phyloP scores from a whole-genome alignment of 2,113 vertebrate species.

The Aythya baeri region DNA sequence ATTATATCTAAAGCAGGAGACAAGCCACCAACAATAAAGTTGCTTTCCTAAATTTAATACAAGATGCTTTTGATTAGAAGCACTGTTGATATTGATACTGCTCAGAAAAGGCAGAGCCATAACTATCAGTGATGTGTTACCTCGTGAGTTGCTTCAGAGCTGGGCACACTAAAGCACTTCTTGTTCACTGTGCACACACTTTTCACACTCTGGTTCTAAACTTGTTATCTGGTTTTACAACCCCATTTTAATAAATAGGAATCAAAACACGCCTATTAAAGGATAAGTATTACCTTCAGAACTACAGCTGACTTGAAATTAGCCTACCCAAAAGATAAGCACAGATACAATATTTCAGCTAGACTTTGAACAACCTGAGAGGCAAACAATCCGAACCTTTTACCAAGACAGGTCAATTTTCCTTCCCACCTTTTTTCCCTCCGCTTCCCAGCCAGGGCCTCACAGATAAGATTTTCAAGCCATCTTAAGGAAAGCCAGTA shows the following conservation, averaged over 20 bases:
- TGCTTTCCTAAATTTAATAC: background rate
- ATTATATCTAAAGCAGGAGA: conserved; percentile 86
- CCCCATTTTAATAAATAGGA: background rate
- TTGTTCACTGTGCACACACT: background rate
- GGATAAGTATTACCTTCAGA: rapidly evolving
- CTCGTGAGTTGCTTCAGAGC: background rate
- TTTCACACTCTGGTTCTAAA: background rate
- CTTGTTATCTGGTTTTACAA: background rate
- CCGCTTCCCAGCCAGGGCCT: background rate
- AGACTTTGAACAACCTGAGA: background rate
- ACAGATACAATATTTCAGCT: background rate
- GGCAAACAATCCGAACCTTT: background rate
- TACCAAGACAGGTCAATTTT: background rate
- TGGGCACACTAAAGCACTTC: background rate
- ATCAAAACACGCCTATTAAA: background rate
- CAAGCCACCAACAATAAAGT: background rate
- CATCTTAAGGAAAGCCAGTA: background rate
- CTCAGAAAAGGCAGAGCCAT: background rate
- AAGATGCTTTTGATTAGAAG: background rate
- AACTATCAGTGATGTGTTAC: rapidly evolving
- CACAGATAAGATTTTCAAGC: background rate
- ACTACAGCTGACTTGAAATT: too few relatives aligned
- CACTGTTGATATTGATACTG: background rate
- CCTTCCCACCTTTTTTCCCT: background rate
- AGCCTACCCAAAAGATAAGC: background rate